Percentiles rank a stretch among this genome's conserved stretches.
Evolutionary conservation across 2,888 invertebrate species (phyloP).

Genomic region (Atherix ibis): DNA sequence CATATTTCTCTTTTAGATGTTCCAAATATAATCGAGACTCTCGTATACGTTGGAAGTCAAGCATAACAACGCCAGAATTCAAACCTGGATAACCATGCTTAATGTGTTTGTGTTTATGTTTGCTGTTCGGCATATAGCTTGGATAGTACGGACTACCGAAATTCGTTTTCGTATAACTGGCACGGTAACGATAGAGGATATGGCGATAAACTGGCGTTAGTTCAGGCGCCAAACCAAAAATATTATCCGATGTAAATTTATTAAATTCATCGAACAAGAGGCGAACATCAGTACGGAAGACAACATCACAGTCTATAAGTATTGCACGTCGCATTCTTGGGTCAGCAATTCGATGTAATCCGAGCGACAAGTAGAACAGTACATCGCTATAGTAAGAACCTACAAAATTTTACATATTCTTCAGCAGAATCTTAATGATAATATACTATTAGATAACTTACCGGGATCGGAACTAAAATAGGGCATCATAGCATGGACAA

Average conservation of each 20-base stretch:
- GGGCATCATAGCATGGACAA: slow-evolving; percentile 49
- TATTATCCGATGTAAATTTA: slow-evolving; percentile 41
- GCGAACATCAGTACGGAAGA: slow-evolving; percentile 50
- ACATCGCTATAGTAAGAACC: slow-evolving; percentile 64
- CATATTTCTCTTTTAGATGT: slow-evolving; percentile 37
- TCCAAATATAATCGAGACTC: slow-evolving; percentile 42
- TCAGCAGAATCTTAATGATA: background rate
- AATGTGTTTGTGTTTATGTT: slow-evolving; percentile 14
- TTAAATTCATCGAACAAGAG: slow-evolving; percentile 51
- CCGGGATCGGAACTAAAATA: slow-evolving; percentile 54
- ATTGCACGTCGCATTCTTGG: slow-evolving; percentile 42
- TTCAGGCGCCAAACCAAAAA: slow-evolving; percentile 59
- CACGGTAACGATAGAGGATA: slow-evolving; percentile 49
- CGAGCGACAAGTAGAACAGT: slow-evolving; percentile 61
- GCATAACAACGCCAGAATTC: slow-evolving; percentile 63
- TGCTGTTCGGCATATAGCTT: slow-evolving; percentile 10
- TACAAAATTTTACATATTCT: too few species aligned
- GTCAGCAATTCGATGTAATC: slow-evolving; percentile 52
- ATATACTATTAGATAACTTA: slow-evolving; percentile 15
- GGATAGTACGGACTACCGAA: slow-evolving; percentile 37
- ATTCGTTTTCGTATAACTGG: slow-evolving; percentile 42
- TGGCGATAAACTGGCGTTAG: slow-evolving; percentile 65
- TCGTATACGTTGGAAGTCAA: slow-evolving; percentile 50
- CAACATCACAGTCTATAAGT: slow-evolving; percentile 63
- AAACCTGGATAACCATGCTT: slow-evolving; percentile 52